A percentile compares a stretch with the other conserved stretches of the same genome.
These are phyloP conservation scores for Sipha flava DNA, from an alignment of 1,140 invertebrate genomes.

Conservation along the genomic window DNA sequence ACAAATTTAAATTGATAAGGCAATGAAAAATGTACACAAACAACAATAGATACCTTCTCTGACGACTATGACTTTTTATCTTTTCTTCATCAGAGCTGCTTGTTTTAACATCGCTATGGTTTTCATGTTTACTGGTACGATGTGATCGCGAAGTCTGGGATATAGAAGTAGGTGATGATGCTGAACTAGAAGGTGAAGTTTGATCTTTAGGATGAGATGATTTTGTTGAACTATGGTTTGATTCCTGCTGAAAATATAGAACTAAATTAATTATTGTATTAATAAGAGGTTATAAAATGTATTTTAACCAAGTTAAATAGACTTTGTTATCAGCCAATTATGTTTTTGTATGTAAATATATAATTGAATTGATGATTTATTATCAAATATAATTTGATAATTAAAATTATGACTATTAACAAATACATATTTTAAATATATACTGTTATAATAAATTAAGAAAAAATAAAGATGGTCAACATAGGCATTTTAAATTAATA, in stretches of 20 bases:
- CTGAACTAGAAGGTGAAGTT: conserved; percentile 21
- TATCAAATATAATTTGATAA: not conserved
- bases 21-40: not conserved
- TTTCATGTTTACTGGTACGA: not conserved
- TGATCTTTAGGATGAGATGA: not conserved
- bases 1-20: not conserved
- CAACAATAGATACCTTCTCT: conserved; percentile 33
- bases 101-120: not conserved
- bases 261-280: not conserved
- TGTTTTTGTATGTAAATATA: not conserved
- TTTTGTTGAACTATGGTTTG: conserved; percentile 16
- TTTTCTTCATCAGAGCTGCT: conserved; percentile 31
- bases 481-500: conserved; percentile 14
- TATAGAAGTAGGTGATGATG: not conserved
- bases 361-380: not conserved
- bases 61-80: conserved; percentile 31
- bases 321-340: not conserved
- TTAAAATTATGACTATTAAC: not conserved
- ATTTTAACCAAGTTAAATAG: not conserved
- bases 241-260: conserved; percentile 26
- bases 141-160: not conserved
- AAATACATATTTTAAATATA: not conserved
- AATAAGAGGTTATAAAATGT: not conserved
- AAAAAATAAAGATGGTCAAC: not conserved
- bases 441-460: not conserved